Evolutionary conservation across 2,113 vertebrate species (phyloP), one percentile per base, ranked within the genome.

Genomic region (Alethe castanea): DNA sequence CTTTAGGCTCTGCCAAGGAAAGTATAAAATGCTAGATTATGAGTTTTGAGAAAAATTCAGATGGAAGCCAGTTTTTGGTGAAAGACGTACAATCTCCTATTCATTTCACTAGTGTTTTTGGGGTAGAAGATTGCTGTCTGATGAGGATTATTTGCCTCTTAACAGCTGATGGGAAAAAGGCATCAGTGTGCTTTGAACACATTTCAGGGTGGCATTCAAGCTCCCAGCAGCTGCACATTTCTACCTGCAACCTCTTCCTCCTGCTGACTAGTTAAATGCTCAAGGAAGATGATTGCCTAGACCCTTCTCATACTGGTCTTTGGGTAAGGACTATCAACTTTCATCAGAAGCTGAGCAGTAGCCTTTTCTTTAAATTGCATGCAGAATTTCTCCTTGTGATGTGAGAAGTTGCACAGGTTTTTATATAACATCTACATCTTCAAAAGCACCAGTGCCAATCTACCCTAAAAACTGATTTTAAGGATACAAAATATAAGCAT

Each of bases 131-230:
- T 7, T 52, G 42, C 26, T 76, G 29, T 40, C 20, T 48, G 25
- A 61, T 35, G 26, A 69, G 14, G 19, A 69, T 31, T 60, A 74
- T 29, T 53, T 20, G n/a, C 11, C 16, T 22, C 11, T 53, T 67
- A 53, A 40, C 60, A 8, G n/a, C 13, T 31, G 23, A 60, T 15
- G 9, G 45, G 29, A 29, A 82, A 76, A 82, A 76, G n/a, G 17
- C 11, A 74, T 53, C 40, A 48, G 5, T 3, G 3, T 0, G 1
- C 25, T 70, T 31, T 29, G 50, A 59, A 80, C 0, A 1, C 7
- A 7, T n/a, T 24, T 15, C 33, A 53, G 4, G 16, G 35, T 28
- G 18, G 36, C 20, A 28, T 19, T 61, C 29, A 44, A 7, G 8
- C 6, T 36, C 19, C 5, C 2, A 4, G 28, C 22, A 78, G 33